Evolutionary conservation across 2,113 vertebrate genomes (phyloP).

Genomic region (Paracanthobrama guichenoti): DNA sequence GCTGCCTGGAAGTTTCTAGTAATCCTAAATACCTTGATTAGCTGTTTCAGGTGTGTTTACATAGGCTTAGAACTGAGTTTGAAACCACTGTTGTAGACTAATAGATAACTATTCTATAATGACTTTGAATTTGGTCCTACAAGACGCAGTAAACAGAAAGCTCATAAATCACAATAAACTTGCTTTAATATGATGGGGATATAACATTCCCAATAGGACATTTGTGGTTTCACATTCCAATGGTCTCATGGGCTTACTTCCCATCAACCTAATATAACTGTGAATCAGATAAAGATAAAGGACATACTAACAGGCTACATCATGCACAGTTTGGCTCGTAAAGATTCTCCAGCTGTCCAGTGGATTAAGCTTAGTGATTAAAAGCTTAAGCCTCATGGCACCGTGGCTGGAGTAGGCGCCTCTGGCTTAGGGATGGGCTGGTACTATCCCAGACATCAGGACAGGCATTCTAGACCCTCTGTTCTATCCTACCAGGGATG

Average conservation of each 20-base stretch:
- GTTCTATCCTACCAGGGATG: constrained; percentile 57
- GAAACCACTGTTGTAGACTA: too few relatives aligned
- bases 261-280: constrained; percentile 36
- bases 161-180: constrained; percentile 10
- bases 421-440: constrained; percentile 66
- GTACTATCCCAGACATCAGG: constrained; percentile 29
- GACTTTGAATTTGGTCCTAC: too few relatives aligned
- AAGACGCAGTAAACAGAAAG: too few relatives aligned
- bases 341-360: constrained; percentile 77
- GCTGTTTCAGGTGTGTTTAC: too few relatives aligned
- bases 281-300: constrained; percentile 39
- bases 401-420: constrained; percentile 73
- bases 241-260: constrained; percentile 34
- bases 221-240: constrained; percentile 6
- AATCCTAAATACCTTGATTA: too few relatives aligned
- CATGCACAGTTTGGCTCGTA: constrained; percentile 73
- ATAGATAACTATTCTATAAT: too few relatives aligned
- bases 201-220: not conserved
- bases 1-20: too few relatives aligned
- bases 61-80: too few relatives aligned
- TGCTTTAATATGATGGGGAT: not conserved
- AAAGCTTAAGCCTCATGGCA: constrained; percentile 78
- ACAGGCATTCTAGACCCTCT: constrained; percentile 14
- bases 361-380: constrained; percentile 76
- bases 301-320: constrained; percentile 61